Evolutionary conservation across 2,888 invertebrate species (phyloP), one percentile per base, ranked within the genome.

Genomic region (Vesta saturnalis): DNA sequence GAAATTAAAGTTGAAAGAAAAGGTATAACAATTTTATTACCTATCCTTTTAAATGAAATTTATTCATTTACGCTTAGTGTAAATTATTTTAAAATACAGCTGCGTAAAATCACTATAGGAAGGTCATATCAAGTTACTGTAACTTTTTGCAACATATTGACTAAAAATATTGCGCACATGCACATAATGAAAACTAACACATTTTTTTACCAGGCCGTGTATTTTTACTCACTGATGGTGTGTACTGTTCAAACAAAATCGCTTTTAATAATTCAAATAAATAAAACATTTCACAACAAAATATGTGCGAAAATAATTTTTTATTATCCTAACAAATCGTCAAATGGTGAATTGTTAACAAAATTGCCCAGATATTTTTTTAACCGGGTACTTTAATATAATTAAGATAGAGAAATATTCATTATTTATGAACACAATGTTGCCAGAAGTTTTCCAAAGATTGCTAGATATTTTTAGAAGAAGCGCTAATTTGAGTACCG

Each of bases 401-500:
- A 73, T 67, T 68, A 68, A 72, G 64, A 64, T 62, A 70, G 70
- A 72, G 71, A 71, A 62, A 70, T 60, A 59, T 70, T 71, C 64
- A 72, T 72, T 74, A 71, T 73, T 73, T 73, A 74, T 68, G 67
- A 70, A 74, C 58, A 64, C 64, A 62, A 67, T 66, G 66, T 69
- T 66, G 72, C 74, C 71, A 70, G 71, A 72, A 46, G 30, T 61
- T 67, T 69, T 72, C 68, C 69, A 69, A 64, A 72, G 67, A 65
- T 74, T 73, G 61, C 69, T 68, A 69, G 70, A 66, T 74, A 74
- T 68, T 72, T 69, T 69, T 74, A 74, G 73, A 61, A 69, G 68
- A 67, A 64, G 70, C 66, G 72, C 73, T 74, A 74, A 74, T 73
- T 74, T 74, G 64, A 74, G 74, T 69, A 69, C 73, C 67, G 54